These are phyloP conservation scores for Drosophila tripunctata DNA, from an alignment of 2,888 invertebrate species.

Conservation along the genomic window DNA sequence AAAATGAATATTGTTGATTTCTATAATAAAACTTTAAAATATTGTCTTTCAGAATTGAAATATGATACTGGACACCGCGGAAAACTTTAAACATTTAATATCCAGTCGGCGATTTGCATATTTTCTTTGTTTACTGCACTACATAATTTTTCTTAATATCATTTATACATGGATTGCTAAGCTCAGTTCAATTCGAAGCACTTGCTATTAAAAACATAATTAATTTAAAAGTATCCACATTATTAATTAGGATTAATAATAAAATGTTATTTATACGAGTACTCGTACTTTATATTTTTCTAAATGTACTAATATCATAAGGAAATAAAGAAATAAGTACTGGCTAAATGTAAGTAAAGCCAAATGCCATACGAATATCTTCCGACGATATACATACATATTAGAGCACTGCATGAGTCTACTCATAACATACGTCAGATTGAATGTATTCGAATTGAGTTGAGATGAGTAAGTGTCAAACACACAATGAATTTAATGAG, in stretches of 20 bases:
- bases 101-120: neutral
- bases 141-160: neutral
- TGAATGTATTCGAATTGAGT: too few species aligned
- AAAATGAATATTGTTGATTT: neutral
- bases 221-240: neutral
- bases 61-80: neutral
- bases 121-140: neutral
- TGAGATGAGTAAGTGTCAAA: too few species aligned
- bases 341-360: neutral
- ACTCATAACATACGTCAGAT: too few species aligned
- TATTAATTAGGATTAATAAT: neutral
- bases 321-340: neutral
- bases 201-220: neutral
- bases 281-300: neutral
- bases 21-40: neutral
- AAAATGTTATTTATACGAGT: conserved; percentile 10
- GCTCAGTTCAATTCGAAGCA: neutral
- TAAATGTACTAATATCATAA: conserved; percentile 1
- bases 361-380: too few species aligned
- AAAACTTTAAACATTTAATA: neutral
- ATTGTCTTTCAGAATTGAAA: neutral
- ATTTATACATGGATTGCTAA: neutral
- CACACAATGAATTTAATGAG: too few species aligned
- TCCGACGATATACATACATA: too few species aligned
- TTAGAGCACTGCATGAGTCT: too few species aligned